Percentiles rank a stretch among this genome's conserved stretches.
Evolutionary conservation across 1,140 invertebrate species (phyloP).

Genomic region (Polypedilum vanderplanki): DNA sequence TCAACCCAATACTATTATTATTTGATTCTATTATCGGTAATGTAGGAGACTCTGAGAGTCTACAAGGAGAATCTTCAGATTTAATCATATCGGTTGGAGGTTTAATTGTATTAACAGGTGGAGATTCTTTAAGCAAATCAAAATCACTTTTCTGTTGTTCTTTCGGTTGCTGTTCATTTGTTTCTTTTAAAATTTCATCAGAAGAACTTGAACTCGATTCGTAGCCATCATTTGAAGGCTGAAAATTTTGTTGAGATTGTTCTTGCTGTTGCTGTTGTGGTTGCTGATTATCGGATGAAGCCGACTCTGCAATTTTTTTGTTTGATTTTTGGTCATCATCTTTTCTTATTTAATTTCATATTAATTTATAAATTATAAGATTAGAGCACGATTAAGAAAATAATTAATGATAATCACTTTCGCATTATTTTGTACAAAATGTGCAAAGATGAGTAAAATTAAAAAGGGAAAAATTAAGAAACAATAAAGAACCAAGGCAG

Average conservation of each 20-base stretch:
- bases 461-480: too few species aligned
- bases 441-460: too few species aligned
- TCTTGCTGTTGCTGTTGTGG: not conserved
- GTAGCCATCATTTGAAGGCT: not conserved
- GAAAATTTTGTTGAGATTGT: not conserved
- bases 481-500: too few species aligned
- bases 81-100: not conserved
- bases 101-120: not conserved
- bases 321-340: not conserved
- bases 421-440: too few species aligned
- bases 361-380: not conserved
- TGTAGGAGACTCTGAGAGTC: conserved; percentile 35
- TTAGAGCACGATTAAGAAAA: too few species aligned
- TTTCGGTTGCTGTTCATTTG: not conserved
- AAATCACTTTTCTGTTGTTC: conserved; percentile 23
- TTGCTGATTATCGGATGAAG: not conserved
- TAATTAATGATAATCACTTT: too few species aligned
- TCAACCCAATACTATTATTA: conserved; percentile 36
- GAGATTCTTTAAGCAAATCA: conserved; percentile 25
- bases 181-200: not conserved
- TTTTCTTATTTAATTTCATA: not conserved
- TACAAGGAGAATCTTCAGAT: conserved; percentile 32
- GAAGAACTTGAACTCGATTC: too few species aligned
- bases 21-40: conserved; percentile 42
- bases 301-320: conserved; percentile 2